These are phyloP conservation scores for Lasioglossum pauxillum DNA, from an alignment of 2,888 invertebrate genomes.

Conservation along the genomic window DNA sequence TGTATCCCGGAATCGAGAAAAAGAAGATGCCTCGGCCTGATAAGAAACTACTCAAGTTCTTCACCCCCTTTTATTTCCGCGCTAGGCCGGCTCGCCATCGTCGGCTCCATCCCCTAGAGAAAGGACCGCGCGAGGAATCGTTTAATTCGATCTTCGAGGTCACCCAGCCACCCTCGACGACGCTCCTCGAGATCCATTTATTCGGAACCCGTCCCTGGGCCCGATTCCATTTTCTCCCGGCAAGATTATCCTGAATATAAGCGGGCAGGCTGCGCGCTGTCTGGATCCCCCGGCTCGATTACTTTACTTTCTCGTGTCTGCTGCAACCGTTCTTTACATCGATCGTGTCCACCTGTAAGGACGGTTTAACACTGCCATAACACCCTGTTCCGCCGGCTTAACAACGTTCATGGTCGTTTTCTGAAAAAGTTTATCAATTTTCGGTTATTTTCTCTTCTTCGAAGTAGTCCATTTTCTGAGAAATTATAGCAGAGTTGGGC, in stretches of 20 bases:
- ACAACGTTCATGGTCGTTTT: not conserved
- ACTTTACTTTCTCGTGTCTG: not conserved
- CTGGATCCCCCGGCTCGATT: conserved; percentile 2
- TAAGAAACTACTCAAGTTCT: conserved; percentile 54
- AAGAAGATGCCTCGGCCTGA: conserved; percentile 52
- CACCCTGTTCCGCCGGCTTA: not conserved
- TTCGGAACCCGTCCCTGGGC: conserved; percentile 34
- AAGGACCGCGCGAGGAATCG: conserved; percentile 55
- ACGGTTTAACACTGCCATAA: not conserved
- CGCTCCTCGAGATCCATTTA: conserved; percentile 65
- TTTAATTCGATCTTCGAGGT: conserved; percentile 67
- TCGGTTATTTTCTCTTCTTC: too few species aligned
- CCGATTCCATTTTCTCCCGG: conserved; percentile 59
- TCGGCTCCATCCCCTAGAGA: conserved; percentile 37
- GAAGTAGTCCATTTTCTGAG: not conserved
- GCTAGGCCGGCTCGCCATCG: conserved; percentile 25
- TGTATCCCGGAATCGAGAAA: conserved; percentile 51
- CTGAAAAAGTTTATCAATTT: too few species aligned
- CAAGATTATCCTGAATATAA: conserved; percentile 6
- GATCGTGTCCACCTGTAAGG: not conserved
- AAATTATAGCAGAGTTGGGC: too few species aligned
- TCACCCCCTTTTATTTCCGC: conserved; percentile 11
- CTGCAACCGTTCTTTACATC: not conserved
- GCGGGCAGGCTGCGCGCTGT: not conserved
- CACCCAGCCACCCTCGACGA: conserved; percentile 27